These are phyloP conservation scores for Sarcoramphus papa DNA, from an alignment of 2,797 vertebrate genomes.

Conservation along the genomic window DNA sequence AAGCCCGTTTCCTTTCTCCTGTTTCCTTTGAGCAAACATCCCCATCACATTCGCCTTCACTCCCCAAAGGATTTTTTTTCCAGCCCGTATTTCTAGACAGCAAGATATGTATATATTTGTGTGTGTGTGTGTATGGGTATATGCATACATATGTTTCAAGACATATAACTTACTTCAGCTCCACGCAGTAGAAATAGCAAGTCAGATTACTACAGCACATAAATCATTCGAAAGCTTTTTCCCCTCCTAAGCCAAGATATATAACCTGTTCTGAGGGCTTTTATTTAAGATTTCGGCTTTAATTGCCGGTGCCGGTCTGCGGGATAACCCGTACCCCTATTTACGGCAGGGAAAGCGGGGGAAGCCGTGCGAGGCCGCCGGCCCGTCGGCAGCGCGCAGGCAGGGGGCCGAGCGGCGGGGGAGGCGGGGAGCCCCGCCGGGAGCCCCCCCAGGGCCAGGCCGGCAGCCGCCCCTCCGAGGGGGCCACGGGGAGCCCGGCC, in stretches of 20 bases:
- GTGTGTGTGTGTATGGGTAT: background rate
- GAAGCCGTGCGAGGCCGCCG: background rate
- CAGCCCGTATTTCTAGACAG: background rate
- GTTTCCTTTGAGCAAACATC: background rate
- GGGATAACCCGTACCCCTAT: background rate
- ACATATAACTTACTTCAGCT: background rate
- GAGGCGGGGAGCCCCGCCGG: background rate
- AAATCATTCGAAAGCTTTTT: background rate
- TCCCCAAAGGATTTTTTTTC: background rate
- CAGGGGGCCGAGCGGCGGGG: background rate
- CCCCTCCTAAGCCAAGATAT: background rate
- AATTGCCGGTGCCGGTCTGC: background rate
- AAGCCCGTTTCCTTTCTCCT: constrained; percentile 20
- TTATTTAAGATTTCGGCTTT: background rate
- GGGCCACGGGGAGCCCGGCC: background rate
- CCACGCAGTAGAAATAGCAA: constrained; percentile 6
- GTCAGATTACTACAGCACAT: background rate
- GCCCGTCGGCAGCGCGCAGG: background rate
- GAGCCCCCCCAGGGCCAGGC: background rate
- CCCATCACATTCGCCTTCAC: background rate
- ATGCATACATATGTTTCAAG: background rate
- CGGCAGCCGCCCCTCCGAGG: background rate
- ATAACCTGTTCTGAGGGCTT: background rate
- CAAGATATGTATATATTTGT: background rate
- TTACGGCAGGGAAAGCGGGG: background rate